Percentiles rank a stretch among this genome's conserved stretches.
These are phyloP conservation scores for Macaria liturata DNA, from an alignment of 2,888 invertebrate genomes.

Conservation along the genomic window DNA sequence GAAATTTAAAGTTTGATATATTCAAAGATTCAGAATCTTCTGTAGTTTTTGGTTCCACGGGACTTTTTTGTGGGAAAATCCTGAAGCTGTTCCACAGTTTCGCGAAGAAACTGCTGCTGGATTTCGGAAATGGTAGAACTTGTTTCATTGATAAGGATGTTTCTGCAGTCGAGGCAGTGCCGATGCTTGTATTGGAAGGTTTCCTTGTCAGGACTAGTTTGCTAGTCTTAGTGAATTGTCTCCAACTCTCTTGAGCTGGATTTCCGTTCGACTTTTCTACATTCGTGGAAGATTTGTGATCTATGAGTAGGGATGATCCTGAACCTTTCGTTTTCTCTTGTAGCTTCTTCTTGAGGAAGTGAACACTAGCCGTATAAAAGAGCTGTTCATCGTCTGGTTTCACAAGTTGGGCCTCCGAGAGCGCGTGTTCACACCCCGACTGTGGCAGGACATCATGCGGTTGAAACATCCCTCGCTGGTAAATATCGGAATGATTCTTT, in stretches of 20 bases:
- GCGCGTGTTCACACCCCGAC: constrained; percentile 31
- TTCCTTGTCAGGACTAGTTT: constrained; percentile 19
- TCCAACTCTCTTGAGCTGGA: constrained; percentile 54
- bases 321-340: constrained; percentile 50
- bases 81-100: constrained; percentile 57
- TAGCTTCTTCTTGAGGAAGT: constrained; percentile 65
- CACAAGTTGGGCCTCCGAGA: constrained; percentile 39
- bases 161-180: neutral
- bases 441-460: constrained; percentile 29
- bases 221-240: constrained; percentile 40
- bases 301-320: neutral
- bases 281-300: neutral
- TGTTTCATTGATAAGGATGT: constrained; percentile 58
- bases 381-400: constrained; percentile 57
- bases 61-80: constrained; percentile 30
- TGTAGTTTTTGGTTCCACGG: constrained; percentile 20
- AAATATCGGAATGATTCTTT: constrained; percentile 26
- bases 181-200: constrained; percentile 21
- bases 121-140: constrained; percentile 70
- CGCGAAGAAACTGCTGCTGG: constrained; percentile 54
- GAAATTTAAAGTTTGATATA: constrained; percentile 65
- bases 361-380: constrained; percentile 68
- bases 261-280: constrained; percentile 27
- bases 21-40: constrained; percentile 44
- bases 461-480: constrained; percentile 57